Conservation (phyloP, 2,113 vertebrate species). For the Motacilla tschutschensis region DNA sequence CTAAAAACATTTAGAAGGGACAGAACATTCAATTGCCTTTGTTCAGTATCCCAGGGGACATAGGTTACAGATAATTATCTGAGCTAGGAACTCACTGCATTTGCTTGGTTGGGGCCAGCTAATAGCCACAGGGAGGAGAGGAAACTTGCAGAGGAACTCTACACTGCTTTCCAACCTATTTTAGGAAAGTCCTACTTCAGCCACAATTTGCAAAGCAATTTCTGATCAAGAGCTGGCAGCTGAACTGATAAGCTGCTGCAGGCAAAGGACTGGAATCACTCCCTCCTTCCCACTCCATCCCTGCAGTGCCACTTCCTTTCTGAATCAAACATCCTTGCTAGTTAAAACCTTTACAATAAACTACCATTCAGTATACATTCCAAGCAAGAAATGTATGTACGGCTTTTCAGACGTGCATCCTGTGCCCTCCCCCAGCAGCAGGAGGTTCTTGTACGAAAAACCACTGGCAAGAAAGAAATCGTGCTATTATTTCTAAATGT, state of each 20-base stretch:
- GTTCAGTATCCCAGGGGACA: not conserved
- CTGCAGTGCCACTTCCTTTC: not conserved
- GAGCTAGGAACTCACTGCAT: not conserved
- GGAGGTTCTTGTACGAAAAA: slow-evolving; percentile 6
- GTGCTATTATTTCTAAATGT: not conserved
- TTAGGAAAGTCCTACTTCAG: not conserved
- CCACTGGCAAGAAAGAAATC: not conserved
- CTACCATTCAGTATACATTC: not conserved
- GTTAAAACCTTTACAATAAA: slow-evolving; percentile 25
- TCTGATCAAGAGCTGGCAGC: not conserved
- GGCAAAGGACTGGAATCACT: not conserved
- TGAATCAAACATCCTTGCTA: not conserved
- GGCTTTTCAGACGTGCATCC: slow-evolving; percentile 6
- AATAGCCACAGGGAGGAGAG: not conserved
- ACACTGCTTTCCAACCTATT: not conserved
- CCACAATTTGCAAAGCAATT: not conserved
- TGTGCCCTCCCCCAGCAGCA: slow-evolving; percentile 23
- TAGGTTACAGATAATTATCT: not conserved
- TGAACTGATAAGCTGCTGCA: not conserved
- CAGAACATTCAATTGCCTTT: not conserved
- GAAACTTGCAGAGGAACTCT: not conserved
- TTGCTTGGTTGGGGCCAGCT: not conserved
- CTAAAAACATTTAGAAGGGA: not conserved
- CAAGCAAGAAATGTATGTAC: not conserved
- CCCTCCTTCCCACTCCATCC: not conserved